Evolutionary conservation across 1,140 invertebrate species (phyloP).

Genomic region (Drosophila ficusphila): DNA sequence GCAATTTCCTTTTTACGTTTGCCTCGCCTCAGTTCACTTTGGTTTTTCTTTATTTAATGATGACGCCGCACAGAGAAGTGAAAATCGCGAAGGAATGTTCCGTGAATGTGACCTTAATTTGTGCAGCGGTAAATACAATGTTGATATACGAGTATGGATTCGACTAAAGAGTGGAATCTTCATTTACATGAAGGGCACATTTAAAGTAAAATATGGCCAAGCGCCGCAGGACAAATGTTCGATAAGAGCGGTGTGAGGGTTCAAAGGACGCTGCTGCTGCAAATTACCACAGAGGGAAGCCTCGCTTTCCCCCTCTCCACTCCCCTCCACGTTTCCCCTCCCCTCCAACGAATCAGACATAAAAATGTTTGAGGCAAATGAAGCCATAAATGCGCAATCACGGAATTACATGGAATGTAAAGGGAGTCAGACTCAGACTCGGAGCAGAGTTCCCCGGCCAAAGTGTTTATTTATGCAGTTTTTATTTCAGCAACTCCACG

Average conservation of each 20-base stretch:
- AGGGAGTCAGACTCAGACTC: not conserved
- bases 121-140: conserved; percentile 54
- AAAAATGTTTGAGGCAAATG: conserved; percentile 74
- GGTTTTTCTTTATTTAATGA: conserved; percentile 73
- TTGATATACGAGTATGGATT: conserved; percentile 67
- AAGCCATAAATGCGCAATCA: conserved; percentile 83
- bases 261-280: conserved; percentile 70
- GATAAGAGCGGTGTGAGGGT: conserved; percentile 45
- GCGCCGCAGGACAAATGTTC: conserved; percentile 62
- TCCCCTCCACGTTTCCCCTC: not conserved
- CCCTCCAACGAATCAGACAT: conserved; percentile 56
- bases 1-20: conserved; percentile 60
- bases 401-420: conserved; percentile 69
- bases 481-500: conserved; percentile 28
- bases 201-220: conserved; percentile 76
- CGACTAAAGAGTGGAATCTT: conserved; percentile 33
- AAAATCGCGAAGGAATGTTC: conserved; percentile 27
- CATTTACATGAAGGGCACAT: conserved; percentile 74
- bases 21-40: conserved; percentile 28
- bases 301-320: not conserved
- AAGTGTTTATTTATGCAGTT: conserved; percentile 81
- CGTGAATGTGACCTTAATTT: conserved; percentile 79
- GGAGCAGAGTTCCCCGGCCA: too few relatives aligned
- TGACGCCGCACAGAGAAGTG: conserved; percentile 29
- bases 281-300: conserved; percentile 63